A percentile compares a stretch with the other conserved stretches of the same genome.
Conservation (phyloP, 2,797 vertebrate species). For the Graptemys geographica region DNA sequence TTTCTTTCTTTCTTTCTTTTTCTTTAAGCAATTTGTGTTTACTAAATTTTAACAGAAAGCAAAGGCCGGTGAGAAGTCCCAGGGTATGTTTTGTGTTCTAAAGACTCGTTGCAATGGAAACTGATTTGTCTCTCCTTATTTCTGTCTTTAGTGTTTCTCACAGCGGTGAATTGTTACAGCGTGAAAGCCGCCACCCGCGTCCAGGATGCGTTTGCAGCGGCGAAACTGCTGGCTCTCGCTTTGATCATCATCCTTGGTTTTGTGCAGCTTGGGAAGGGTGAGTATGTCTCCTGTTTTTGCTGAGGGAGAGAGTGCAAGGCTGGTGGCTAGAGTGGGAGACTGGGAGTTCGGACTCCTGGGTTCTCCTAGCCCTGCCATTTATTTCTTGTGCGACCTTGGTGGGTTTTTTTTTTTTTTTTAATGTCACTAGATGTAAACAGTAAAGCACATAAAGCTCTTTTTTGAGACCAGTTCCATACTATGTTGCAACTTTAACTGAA, state of each 20-base stretch:
- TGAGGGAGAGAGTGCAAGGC: not conserved
- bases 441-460: not conserved
- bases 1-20: no score
- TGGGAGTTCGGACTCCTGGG: not conserved
- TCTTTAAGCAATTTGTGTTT: not conserved
- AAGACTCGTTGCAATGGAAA: fast-evolving
- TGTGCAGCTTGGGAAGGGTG: slow-evolving; percentile 88
- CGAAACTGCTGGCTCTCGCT: slow-evolving; percentile 91
- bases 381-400: not conserved
- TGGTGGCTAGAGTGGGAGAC: not conserved
- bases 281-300: not conserved
- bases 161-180: slow-evolving; percentile 96
- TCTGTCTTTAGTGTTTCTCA: slow-evolving; percentile 86
- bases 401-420: not conserved
- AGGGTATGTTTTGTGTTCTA: fast-evolving
- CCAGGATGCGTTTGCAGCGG: slow-evolving; percentile 94
- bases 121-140: not conserved
- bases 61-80: fast-evolving
- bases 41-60: not conserved
- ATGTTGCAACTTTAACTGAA: not conserved
- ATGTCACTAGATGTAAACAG: not conserved
- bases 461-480: not conserved
- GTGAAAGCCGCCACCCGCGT: slow-evolving; percentile 96
- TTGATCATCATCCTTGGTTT: slow-evolving; percentile 97
- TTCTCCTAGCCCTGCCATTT: not conserved